These are phyloP conservation scores for Halocaridina rubra DNA, from an alignment of 2,888 invertebrate genomes.

Conservation along the genomic window DNA sequence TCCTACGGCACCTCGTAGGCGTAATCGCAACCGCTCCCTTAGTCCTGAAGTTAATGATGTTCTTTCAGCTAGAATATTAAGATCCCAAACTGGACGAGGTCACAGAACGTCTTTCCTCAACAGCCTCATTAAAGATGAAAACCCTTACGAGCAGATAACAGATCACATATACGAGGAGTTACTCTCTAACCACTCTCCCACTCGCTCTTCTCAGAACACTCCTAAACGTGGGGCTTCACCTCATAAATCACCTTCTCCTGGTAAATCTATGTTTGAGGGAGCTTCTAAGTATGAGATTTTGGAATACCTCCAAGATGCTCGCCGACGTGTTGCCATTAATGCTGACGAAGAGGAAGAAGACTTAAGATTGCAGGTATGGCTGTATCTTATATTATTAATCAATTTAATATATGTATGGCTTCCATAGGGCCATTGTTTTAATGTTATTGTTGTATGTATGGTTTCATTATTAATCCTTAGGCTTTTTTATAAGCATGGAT, in stretches of 20 bases:
- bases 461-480: too few relatives aligned
- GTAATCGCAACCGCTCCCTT: slow-evolving; percentile 39
- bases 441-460: too few relatives aligned
- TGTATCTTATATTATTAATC: not conserved
- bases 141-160: slow-evolving; percentile 51
- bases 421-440: too few relatives aligned
- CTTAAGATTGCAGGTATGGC: slow-evolving; percentile 50
- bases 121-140: slow-evolving; percentile 30
- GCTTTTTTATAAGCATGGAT: too few relatives aligned
- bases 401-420: not conserved
- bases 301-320: slow-evolving; percentile 88
- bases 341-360: slow-evolving; percentile 64
- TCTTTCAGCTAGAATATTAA: not conserved
- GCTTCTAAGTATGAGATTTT: slow-evolving; percentile 90
- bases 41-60: slow-evolving; percentile 32
- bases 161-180: slow-evolving; percentile 64
- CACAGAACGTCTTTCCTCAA: slow-evolving; percentile 36
- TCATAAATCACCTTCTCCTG: slow-evolving; percentile 47
- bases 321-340: slow-evolving; percentile 66
- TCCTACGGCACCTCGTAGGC: slow-evolving; percentile 42
- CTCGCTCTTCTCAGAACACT: slow-evolving; percentile 6
- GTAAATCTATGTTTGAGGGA: slow-evolving; percentile 75
- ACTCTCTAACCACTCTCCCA: slow-evolving; percentile 43
- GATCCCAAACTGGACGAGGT: not conserved
- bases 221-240: slow-evolving; percentile 2